A percentile compares a stretch with the other conserved stretches of the same genome.
These are phyloP conservation scores for Chrysolina oricalcia DNA, from an alignment of 2,888 invertebrate species.

Conservation along the genomic window DNA sequence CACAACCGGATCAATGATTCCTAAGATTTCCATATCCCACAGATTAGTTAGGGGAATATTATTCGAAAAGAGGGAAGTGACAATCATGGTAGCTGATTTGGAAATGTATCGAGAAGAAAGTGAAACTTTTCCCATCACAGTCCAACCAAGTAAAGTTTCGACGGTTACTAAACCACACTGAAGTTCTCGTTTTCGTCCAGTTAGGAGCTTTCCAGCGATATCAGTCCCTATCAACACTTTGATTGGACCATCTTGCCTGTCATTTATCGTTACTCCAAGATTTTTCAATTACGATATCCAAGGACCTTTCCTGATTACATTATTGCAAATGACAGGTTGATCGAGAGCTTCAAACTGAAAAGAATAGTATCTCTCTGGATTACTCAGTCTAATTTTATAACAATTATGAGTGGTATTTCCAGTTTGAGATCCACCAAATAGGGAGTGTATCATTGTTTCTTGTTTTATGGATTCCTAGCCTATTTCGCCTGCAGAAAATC, in stretches of 20 bases:
- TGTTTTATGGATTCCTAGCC: conserved; percentile 40
- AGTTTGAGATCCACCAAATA: conserved; percentile 46
- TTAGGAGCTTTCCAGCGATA: conserved; percentile 55
- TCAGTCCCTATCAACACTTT: conserved; percentile 58
- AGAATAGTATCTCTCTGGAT: conserved; percentile 30
- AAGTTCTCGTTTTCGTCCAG: conserved; percentile 50
- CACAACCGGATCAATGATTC: conserved; percentile 60
- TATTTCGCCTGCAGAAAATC: conserved; percentile 35
- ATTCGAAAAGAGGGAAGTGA: not conserved
- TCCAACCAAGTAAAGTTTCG: conserved; percentile 46
- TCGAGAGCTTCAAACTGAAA: conserved; percentile 50
- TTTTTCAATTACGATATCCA: conserved; percentile 43
- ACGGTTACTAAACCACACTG: conserved; percentile 53
- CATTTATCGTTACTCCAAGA: conserved; percentile 14
- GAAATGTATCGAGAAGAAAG: not conserved
- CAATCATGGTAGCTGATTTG: conserved; percentile 17
- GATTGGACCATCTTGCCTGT: conserved; percentile 34
- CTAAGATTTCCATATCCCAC: conserved; percentile 59
- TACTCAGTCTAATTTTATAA: conserved; percentile 29
- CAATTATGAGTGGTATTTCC: conserved; percentile 1
- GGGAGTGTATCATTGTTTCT: conserved; percentile 38
- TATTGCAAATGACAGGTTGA: conserved; percentile 43
- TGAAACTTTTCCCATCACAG: conserved; percentile 22
- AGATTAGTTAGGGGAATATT: conserved; percentile 33
- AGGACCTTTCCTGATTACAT: conserved; percentile 38